Conservation (phyloP, 2,888 invertebrate genomes). For the Megaustenia siamemsis region DNA sequence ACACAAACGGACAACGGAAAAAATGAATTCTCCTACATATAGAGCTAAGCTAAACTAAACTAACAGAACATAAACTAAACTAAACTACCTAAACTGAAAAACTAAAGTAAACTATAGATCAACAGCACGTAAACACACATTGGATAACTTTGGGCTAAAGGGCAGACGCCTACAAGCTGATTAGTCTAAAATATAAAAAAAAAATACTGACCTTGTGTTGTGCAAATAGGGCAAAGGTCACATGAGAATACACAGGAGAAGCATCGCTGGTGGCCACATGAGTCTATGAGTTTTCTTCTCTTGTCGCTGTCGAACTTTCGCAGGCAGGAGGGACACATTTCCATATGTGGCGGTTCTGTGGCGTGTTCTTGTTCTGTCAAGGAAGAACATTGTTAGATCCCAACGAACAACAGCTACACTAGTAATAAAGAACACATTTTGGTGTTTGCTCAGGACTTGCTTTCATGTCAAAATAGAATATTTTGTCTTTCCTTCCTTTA, state of each 20-base stretch:
- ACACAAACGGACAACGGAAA: too few relatives aligned
- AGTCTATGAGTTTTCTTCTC: conserved; percentile 95
- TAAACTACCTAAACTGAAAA: too few relatives aligned
- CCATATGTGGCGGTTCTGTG: conserved; percentile 46
- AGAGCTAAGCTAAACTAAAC: too few relatives aligned
- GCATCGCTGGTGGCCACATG: conserved; percentile 96
- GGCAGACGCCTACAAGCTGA: too few relatives aligned
- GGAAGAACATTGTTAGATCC: too few relatives aligned
- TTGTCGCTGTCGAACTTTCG: conserved; percentile 97
- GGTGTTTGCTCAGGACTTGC: background rate
- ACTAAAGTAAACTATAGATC: too few relatives aligned
- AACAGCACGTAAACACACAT: too few relatives aligned
- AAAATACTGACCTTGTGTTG: conserved; percentile 56
- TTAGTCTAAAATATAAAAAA: background rate
- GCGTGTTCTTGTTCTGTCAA: conserved; percentile 45
- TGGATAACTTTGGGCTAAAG: too few relatives aligned
- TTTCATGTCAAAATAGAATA: background rate
- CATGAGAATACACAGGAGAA: conserved; percentile 96
- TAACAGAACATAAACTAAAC: too few relatives aligned
- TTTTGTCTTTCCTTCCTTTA: too few relatives aligned
- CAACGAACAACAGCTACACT: too few relatives aligned
- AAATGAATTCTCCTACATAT: too few relatives aligned
- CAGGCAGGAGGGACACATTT: conserved; percentile 80
- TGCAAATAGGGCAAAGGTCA: conserved; percentile 85
- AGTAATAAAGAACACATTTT: background rate